These are phyloP conservation scores for Fregata magnificens DNA, from an alignment of 2,113 vertebrate species.

Conservation along the genomic window DNA sequence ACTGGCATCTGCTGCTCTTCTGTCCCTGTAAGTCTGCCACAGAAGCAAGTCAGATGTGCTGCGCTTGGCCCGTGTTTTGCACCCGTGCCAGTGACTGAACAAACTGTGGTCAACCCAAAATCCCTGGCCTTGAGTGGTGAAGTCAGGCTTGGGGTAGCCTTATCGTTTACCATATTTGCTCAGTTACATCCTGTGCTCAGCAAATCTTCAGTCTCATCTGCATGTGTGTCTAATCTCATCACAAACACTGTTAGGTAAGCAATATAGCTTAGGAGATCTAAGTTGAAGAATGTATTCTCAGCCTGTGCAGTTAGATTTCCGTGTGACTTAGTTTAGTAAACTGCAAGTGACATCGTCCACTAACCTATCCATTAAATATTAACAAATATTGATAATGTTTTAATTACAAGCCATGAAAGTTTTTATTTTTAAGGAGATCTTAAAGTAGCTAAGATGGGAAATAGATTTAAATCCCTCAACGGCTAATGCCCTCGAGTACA, in stretches of 20 bases:
- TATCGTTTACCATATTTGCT: neutral
- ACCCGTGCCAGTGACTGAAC: neutral
- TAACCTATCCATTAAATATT: neutral
- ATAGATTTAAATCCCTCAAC: neutral
- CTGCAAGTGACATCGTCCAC: neutral
- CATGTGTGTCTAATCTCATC: fast-evolving
- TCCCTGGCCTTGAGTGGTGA: neutral
- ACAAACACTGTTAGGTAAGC: fast-evolving
- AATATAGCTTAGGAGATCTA: fast-evolving
- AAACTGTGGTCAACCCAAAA: neutral
- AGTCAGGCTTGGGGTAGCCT: neutral
- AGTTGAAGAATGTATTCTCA: neutral
- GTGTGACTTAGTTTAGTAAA: neutral
- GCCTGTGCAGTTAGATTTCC: neutral
- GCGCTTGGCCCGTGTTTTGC: neutral
- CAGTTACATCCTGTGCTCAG: fast-evolving
- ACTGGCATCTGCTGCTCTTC: neutral
- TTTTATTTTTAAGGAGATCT: neutral
- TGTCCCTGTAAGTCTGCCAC: neutral
- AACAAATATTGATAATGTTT: neutral
- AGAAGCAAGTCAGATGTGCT: fast-evolving
- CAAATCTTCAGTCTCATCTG: fast-evolving
- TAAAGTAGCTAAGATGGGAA: neutral
- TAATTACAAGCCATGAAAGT: neutral
- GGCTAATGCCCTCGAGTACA: neutral